Evolutionary conservation across 2,113 vertebrate genomes (phyloP), one percentile per base, ranked within the genome.

Genomic region (Xyliphius kryptos): DNA sequence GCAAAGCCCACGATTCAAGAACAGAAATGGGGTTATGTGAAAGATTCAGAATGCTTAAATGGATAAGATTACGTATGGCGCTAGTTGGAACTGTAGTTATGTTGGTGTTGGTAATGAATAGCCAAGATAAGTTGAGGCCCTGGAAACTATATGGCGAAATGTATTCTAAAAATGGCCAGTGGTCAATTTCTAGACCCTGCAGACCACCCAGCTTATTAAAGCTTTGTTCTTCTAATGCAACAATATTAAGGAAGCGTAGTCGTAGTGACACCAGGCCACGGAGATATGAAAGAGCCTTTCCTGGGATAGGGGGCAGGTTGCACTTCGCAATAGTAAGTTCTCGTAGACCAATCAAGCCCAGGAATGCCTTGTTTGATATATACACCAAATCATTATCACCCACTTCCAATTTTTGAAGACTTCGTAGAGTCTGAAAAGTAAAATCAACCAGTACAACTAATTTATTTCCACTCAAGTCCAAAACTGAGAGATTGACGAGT

Each of bases 361-460:
- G 81, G 75, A 99, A 99, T 65, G 96, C 95, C 6, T 92, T 88
- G 9, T 92, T 93, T 10, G 96, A 93, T 79, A 99, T 93, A 79
- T 95, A 99, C 70, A 99, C 94, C 80, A 99, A 73, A 81, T 99
- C 92, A 0, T 99, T 99, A 82, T 98, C 94, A 0, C 95, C 96
- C 22, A 99, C 90, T 50, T 97, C 91, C 60, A 99, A 85, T 60
- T 82, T 85, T 63, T 82, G 90, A 6, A 99, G 85, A 79, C 83
- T 91, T 37, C 73, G 79, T 62, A 99, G 81, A 67, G 96, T 95
- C 80, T 94, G 93, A 77, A 99, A 99, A 50, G 89, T 89, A 77
- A 91, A 93, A 79, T 99, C 96, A 71, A 99, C 79, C 61, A 99
- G 86, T 80, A 98, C 91, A 49, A 99, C 96, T 4, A 99, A 86